Evolutionary conservation across 2,888 invertebrate genomes (phyloP).

Genomic region (Biston betularia): DNA sequence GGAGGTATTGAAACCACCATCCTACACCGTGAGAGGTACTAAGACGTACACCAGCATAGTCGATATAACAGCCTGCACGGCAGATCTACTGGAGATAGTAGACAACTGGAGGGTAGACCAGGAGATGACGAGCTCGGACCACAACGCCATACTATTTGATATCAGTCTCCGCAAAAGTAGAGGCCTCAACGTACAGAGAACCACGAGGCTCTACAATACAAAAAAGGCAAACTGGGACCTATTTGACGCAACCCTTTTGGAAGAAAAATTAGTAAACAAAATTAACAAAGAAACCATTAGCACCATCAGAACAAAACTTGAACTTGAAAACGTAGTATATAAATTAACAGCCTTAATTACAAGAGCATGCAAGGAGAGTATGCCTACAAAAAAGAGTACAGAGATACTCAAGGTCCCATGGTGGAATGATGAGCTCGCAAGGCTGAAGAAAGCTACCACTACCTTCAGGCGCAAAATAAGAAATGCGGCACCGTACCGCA

Average conservation of each 20-base stretch:
- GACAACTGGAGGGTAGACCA: conserved; percentile 6
- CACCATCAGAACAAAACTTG: background rate
- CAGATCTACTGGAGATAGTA: background rate
- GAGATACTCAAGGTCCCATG: background rate
- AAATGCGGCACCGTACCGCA: background rate
- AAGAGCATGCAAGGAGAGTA: background rate
- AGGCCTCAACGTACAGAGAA: conserved; percentile 7
- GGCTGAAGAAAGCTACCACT: background rate
- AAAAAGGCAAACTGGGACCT: conserved; percentile 7
- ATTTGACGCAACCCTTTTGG: background rate
- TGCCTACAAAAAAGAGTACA: background rate
- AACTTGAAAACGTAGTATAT: background rate
- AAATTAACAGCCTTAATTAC: background rate
- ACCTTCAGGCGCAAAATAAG: background rate
- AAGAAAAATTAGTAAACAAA: conserved; percentile 20
- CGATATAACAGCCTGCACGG: background rate
- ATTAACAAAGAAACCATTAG: background rate
- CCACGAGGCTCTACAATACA: conserved; percentile 28
- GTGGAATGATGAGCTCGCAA: background rate
- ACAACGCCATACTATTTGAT: conserved; percentile 1
- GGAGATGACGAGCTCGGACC: background rate
- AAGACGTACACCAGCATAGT: background rate
- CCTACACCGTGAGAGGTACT: background rate
- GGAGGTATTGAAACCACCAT: conserved; percentile 12
- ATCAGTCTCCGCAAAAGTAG: background rate